These are phyloP conservation scores for Chrysolina haemoptera DNA, from an alignment of 2,888 invertebrate species.

Conservation along the genomic window DNA sequence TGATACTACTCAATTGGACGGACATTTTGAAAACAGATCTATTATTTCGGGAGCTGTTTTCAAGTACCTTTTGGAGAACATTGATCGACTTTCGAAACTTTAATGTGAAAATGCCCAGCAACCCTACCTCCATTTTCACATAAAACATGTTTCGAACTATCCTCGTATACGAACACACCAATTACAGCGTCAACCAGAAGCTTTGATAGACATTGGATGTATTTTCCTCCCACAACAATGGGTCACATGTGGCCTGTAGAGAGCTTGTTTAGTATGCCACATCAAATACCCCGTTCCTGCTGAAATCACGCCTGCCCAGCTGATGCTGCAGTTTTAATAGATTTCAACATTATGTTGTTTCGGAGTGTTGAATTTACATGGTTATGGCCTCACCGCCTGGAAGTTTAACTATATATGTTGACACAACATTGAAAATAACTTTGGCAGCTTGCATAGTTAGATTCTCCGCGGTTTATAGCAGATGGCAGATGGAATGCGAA, in stretches of 20 bases:
- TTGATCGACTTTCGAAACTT: too few relatives aligned
- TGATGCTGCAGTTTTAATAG: constrained; percentile 37
- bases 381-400: background rate
- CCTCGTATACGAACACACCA: too few relatives aligned
- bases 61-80: too few relatives aligned
- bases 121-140: too few relatives aligned
- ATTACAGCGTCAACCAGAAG: constrained; percentile 36
- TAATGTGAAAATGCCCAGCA: too few relatives aligned
- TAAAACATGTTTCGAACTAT: too few relatives aligned
- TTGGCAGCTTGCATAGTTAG: background rate
- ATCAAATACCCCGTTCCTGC: constrained; percentile 30
- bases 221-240: constrained; percentile 18
- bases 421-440: constrained; percentile 32
- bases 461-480: background rate
- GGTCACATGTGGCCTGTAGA: constrained; percentile 21
- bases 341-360: constrained; percentile 28
- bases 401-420: constrained; percentile 33
- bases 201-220: background rate
- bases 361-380: constrained; percentile 10
- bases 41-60: too few relatives aligned
- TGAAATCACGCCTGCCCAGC: constrained; percentile 30
- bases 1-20: too few relatives aligned
- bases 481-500: background rate
- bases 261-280: constrained; percentile 36
- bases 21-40: too few relatives aligned